These are phyloP conservation scores for Platycnemis pennipes DNA, from an alignment of 2,888 invertebrate species.

Conservation along the genomic window DNA sequence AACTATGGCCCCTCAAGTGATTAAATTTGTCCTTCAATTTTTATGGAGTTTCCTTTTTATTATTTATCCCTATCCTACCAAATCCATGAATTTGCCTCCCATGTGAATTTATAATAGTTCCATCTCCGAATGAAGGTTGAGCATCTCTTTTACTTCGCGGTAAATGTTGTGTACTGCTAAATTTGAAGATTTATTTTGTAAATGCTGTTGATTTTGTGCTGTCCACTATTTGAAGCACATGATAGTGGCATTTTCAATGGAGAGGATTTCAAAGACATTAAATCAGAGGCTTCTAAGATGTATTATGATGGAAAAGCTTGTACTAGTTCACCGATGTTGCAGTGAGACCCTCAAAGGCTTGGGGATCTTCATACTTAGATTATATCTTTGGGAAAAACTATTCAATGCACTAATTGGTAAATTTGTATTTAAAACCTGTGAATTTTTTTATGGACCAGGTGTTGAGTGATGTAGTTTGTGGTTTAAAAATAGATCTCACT, in stretches of 20 bases:
- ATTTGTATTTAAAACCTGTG: conserved; percentile 67
- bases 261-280: conserved; percentile 50
- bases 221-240: conserved; percentile 38
- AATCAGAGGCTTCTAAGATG: conserved; percentile 61
- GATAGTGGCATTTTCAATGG: conserved; percentile 55
- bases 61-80: conserved; percentile 56
- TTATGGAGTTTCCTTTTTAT: conserved; percentile 59
- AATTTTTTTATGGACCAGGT: conserved; percentile 63
- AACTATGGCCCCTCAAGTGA: conserved; percentile 65
- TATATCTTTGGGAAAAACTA: conserved; percentile 65
- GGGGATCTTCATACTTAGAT: conserved; percentile 60
- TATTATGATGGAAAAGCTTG: conserved; percentile 67
- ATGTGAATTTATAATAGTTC: conserved; percentile 59
- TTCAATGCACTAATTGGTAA: conserved; percentile 67
- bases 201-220: conserved; percentile 66
- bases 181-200: conserved; percentile 53
- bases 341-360: conserved; percentile 53
- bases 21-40: conserved; percentile 67
- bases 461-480: conserved; percentile 66
- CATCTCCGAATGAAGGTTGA: conserved; percentile 20
- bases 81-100: conserved; percentile 60
- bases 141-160: conserved; percentile 44
- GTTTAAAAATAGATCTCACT: conserved; percentile 68
- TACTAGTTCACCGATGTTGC: conserved; percentile 64
- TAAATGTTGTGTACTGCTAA: conserved; percentile 65